Percentiles rank a stretch among this genome's conserved stretches.
Conservation (phyloP, 2,888 invertebrate genomes). For the Eretmocerus hayati region DNA sequence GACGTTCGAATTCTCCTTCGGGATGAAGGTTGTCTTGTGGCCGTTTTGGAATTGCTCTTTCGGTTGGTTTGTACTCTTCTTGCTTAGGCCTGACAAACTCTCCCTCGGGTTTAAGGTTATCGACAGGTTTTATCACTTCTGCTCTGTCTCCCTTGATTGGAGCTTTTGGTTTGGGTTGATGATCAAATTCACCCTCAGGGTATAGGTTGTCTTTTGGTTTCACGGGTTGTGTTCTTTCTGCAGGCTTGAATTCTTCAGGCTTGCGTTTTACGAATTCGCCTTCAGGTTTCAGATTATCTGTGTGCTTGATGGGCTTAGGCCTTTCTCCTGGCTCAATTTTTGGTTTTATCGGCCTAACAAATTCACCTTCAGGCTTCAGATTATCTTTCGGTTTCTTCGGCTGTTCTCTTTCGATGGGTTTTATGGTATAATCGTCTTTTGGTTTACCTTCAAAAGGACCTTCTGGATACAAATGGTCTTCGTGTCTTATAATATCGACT, state of each 20-base stretch:
- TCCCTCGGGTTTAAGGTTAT: slow-evolving; percentile 49
- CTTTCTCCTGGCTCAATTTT: slow-evolving; percentile 42
- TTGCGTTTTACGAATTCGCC: slow-evolving; percentile 44
- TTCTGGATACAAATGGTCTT: slow-evolving; percentile 46
- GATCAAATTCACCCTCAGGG: slow-evolving; percentile 51
- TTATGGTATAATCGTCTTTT: slow-evolving; percentile 34
- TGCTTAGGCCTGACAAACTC: slow-evolving; percentile 47
- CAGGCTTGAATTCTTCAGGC: slow-evolving; percentile 45
- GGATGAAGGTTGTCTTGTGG: slow-evolving; percentile 40
- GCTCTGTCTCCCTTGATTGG: slow-evolving; percentile 38
- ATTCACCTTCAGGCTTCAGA: slow-evolving; percentile 46
- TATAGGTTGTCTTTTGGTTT: slow-evolving; percentile 41
- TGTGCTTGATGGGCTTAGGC: slow-evolving; percentile 43
- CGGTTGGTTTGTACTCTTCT: slow-evolving; percentile 43
- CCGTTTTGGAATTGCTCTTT: slow-evolving; percentile 37
- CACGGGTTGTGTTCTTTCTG: slow-evolving; percentile 38
- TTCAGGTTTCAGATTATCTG: slow-evolving; percentile 49
- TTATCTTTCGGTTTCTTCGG: slow-evolving; percentile 42
- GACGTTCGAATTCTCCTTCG: slow-evolving; percentile 36
- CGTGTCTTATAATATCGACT: slow-evolving; percentile 45
- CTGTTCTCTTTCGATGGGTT: slow-evolving; percentile 47
- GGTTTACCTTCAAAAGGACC: slow-evolving; percentile 44
- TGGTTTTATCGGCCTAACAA: slow-evolving; percentile 37
- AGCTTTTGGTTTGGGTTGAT: slow-evolving; percentile 45
- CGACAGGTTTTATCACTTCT: slow-evolving; percentile 47